These are phyloP conservation scores for Chrysolina americana DNA, from an alignment of 2,888 invertebrate species.

Conservation along the genomic window DNA sequence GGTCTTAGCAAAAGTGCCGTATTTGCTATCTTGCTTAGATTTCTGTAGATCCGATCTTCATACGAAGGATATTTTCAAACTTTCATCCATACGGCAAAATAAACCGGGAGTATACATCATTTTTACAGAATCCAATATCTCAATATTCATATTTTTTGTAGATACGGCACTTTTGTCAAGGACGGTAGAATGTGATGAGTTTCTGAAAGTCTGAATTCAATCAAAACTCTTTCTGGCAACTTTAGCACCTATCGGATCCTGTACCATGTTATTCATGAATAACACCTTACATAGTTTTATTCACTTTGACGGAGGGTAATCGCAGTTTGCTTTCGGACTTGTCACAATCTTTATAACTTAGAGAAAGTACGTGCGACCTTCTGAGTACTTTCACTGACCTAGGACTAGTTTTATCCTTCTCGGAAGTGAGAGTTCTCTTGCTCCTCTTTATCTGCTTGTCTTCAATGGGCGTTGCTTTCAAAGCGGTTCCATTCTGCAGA, in stretches of 20 bases:
- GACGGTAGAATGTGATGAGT: neutral
- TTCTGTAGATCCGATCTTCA: too few relatives aligned
- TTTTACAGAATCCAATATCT: too few relatives aligned
- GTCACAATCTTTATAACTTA: constrained; percentile 55
- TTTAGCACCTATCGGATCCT: constrained; percentile 6
- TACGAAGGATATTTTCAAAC: too few relatives aligned
- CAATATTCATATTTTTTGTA: too few relatives aligned
- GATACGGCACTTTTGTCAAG: too few relatives aligned
- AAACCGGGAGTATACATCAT: too few relatives aligned
- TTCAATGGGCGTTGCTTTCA: constrained; percentile 50
- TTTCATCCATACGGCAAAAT: too few relatives aligned
- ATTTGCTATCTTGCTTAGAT: too few relatives aligned
- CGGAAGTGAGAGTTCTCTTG: constrained; percentile 64
- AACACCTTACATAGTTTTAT: constrained; percentile 57
- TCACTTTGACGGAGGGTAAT: constrained; percentile 58
- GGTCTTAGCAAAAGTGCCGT: too few relatives aligned
- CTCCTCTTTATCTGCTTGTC: constrained; percentile 61
- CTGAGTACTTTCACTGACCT: constrained; percentile 66
- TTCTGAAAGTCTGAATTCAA: constrained; percentile 6
- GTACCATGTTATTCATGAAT: constrained; percentile 22
- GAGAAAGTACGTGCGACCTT: constrained; percentile 57
- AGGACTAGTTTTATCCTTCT: constrained; percentile 64
- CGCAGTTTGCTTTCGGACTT: constrained; percentile 54
- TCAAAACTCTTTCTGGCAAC: neutral
- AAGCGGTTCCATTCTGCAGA: constrained; percentile 41